Base-by-base conservation (phyloP, 2,797 vertebrate species). In the Helarctos malayanus region DNA sequence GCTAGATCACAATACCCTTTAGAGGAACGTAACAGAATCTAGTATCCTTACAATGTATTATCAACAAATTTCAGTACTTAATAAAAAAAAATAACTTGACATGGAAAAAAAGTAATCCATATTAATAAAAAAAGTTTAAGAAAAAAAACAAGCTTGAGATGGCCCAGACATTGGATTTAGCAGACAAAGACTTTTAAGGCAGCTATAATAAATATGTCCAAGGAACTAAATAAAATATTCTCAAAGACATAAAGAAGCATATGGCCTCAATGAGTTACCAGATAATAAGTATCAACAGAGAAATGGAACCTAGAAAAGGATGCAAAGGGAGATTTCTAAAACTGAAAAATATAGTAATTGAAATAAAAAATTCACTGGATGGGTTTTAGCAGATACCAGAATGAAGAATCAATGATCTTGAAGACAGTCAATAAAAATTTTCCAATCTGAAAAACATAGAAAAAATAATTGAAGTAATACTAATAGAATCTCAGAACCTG, bases 281-380 rank as follows among this genome's bases (percentile, higher is more conserved):
- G 13, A 94, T 45, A 10, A 35, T 23, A 94, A 57, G 45, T 56
- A 69, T n/a, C n/a, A 95, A 29, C 15, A 90, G 6, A 90, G 13
- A 84, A 84, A 35, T 57, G 5, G 29, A 75, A 84, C 47, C 38
- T 47, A 57, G 56, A 47, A 75, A 88, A 87, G 54, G 38, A 80
- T 69, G 1, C 84, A 80, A 85, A 68, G 23, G 47, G 61, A 68
- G 52, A 68, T 68, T 45, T 85, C 47, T 68, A 38, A 65, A 84
- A 52, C 12, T 52, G 7, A 71, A 52, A 81, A 71, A 25, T 52
- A 73, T 8, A 81, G 7, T 54, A 68, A 86, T 2, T 89, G 6
- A 82, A 89, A 81, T 73, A 45, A 88, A 94, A 82, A n/a, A 54
- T 81, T 82, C 65, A 63, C 27, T 63, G 56, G 10, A 61, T 75